Evolutionary conservation across 2,888 invertebrate genomes (phyloP).

Genomic region (Lymantria dispar): DNA sequence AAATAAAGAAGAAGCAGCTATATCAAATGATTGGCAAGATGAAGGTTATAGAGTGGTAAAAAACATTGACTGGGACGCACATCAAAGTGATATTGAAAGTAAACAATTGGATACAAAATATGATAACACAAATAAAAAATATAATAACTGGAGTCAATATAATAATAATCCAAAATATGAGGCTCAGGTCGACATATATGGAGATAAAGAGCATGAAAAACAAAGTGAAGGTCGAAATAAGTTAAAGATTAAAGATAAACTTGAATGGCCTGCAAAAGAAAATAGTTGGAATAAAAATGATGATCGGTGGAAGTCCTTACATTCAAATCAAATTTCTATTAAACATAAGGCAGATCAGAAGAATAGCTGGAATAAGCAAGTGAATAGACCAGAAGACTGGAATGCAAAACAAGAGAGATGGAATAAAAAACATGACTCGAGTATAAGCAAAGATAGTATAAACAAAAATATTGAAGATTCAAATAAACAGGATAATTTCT

Average conservation of each 20-base stretch:
- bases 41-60: background rate
- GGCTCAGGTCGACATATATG: background rate
- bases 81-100: background rate
- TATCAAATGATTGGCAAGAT: background rate
- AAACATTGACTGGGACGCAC: background rate
- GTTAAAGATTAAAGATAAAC: background rate
- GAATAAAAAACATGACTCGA: constrained; percentile 1
- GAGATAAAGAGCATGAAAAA: background rate
- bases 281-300: background rate
- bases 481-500: background rate
- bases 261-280: background rate
- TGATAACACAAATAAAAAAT: background rate
- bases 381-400: constrained; percentile 1
- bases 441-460: background rate
- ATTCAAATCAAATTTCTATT: background rate
- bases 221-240: background rate
- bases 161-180: background rate
- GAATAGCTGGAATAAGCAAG: constrained; percentile 2
- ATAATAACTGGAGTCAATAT: background rate
- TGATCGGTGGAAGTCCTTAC: too few species aligned
- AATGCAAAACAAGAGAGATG: background rate
- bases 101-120: background rate
- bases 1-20: background rate
- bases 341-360: background rate
- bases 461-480: constrained; percentile 2